Evolutionary conservation across 2,888 invertebrate genomes (phyloP).

Genomic region (Nysson spinosus): DNA sequence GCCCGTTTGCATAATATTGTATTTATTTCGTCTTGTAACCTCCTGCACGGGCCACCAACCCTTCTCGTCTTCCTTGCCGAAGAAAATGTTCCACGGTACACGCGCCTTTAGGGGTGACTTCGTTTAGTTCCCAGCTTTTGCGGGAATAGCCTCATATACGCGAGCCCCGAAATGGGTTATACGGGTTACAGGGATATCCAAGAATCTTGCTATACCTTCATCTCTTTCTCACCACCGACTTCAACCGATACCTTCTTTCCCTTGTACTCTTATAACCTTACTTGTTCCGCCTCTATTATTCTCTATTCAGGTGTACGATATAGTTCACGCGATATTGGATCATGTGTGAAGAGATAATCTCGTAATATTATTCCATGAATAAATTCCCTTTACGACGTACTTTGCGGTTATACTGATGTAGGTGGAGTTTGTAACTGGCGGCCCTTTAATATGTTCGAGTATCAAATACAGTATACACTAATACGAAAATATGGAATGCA

Average conservation of each 20-base stretch:
- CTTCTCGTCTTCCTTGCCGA: slow-evolving; percentile 30
- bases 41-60: slow-evolving; percentile 48
- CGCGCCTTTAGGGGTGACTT: slow-evolving; percentile 35
- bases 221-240: slow-evolving; percentile 9
- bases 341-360: slow-evolving; percentile 45
- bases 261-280: background rate
- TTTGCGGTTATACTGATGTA: too few relatives aligned
- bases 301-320: slow-evolving; percentile 63
- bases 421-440: too few relatives aligned
- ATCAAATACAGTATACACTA: too few relatives aligned
- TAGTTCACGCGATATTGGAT: slow-evolving; percentile 68
- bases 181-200: slow-evolving; percentile 68
- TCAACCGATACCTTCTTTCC: slow-evolving; percentile 17
- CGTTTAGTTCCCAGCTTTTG: slow-evolving; percentile 58
- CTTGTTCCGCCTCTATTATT: slow-evolving; percentile 19
- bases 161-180: slow-evolving; percentile 65
- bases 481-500: too few relatives aligned
- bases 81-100: slow-evolving; percentile 19
- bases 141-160: slow-evolving; percentile 63
- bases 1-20: slow-evolving; percentile 78
- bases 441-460: too few relatives aligned
- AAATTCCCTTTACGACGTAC: too few relatives aligned
- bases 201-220: slow-evolving; percentile 25
- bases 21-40: slow-evolving; percentile 77
- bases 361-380: too few relatives aligned